Conservation (phyloP, 2,888 invertebrate genomes). For the Metacarcinus magister region DNA sequence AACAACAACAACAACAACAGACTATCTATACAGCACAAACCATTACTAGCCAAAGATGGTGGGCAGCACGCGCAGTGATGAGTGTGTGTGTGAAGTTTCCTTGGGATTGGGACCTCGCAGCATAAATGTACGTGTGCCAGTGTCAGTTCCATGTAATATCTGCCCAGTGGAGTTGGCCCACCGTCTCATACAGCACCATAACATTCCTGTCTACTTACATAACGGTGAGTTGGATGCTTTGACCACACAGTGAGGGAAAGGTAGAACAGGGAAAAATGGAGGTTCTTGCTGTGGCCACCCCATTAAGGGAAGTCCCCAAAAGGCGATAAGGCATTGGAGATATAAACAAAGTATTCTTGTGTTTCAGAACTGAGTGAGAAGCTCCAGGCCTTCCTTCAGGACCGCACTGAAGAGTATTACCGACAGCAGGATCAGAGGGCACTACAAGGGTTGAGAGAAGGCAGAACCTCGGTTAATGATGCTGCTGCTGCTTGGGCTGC, state of each 20-base stretch:
- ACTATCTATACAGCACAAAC: no score
- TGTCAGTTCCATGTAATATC: constrained; percentile 58
- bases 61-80: constrained; percentile 66
- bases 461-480: constrained; percentile 52
- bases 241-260: no score
- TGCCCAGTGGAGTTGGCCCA: constrained; percentile 72
- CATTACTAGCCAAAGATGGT: constrained; percentile 63
- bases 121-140: constrained; percentile 63
- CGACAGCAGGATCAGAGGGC: constrained; percentile 70
- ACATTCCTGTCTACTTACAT: constrained; percentile 74
- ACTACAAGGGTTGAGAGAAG: constrained; percentile 58
- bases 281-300: neutral
- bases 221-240: constrained; percentile 44
- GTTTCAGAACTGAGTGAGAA: constrained; percentile 75
- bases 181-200: constrained; percentile 71
- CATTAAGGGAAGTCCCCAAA: no score
- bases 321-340: no score
- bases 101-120: constrained; percentile 54
- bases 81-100: constrained; percentile 71
- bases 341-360: neutral
- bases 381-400: constrained; percentile 64
- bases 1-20: no score
- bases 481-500: constrained; percentile 71
- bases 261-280: no score
- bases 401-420: constrained; percentile 71